Evolutionary conservation across 2,113 vertebrate species (phyloP).

Genomic region (Chaenocephalus aceratus): DNA sequence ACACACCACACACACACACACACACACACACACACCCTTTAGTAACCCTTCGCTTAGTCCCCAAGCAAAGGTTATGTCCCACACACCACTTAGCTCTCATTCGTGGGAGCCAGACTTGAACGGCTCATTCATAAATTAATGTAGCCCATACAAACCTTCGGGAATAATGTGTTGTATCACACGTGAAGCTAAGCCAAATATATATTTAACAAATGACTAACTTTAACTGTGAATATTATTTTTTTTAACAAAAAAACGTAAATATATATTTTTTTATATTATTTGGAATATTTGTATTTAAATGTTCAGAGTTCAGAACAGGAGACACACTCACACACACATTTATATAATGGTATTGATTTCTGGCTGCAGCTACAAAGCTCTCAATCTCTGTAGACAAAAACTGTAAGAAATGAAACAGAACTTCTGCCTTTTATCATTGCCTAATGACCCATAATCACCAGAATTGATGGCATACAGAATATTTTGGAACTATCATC

Average conservation of each 20-base stretch:
- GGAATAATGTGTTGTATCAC: slow-evolving; percentile 31
- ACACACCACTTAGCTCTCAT: slow-evolving; percentile 62
- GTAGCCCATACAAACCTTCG: slow-evolving; percentile 26
- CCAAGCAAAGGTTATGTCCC: slow-evolving; percentile 62
- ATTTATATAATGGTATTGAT: neutral
- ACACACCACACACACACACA: slow-evolving; percentile 21
- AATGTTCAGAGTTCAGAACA: neutral
- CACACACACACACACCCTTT: slow-evolving; percentile 23
- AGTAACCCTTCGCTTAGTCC: slow-evolving; percentile 60
- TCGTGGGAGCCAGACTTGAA: slow-evolving; percentile 57
- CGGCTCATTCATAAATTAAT: slow-evolving; percentile 59
- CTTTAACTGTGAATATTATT: neutral
- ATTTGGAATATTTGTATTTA: neutral
- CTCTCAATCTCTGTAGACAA: slow-evolving; percentile 5
- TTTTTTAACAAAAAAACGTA: neutral
- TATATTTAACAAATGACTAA: neutral
- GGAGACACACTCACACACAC: too few relatives aligned
- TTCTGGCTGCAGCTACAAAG: neutral
- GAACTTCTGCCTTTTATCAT: slow-evolving; percentile 24
- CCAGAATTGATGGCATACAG: slow-evolving; percentile 38
- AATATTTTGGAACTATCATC: slow-evolving; percentile 40
- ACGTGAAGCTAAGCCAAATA: neutral
- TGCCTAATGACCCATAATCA: slow-evolving; percentile 62
- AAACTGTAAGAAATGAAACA: slow-evolving; percentile 43
- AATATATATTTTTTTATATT: neutral